Base-by-base conservation (phyloP, 2,888 invertebrate species). In the Acanthacorydalis orientalis region DNA sequence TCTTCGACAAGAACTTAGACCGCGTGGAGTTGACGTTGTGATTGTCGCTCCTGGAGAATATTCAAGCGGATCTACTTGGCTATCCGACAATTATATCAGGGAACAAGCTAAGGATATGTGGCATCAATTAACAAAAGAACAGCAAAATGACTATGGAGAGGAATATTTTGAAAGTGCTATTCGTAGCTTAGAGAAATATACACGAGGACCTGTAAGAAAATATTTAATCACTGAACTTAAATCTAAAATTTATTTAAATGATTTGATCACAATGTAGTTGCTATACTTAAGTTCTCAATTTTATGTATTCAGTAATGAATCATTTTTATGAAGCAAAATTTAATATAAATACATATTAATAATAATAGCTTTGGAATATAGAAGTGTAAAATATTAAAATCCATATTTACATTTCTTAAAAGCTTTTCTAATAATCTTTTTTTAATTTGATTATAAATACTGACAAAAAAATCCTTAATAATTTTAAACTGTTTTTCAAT, bases 1-100 rank as follows among this genome's bases (percentile, higher is more conserved):
- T 59, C 70, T 89, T 47, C 76, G 89, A 40, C 74, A 85, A 55
- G 88, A 89, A 64, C 77, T 87, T 64, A 77, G 80, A 55, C 73
- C 80, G 46, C 77, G 86, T 60, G 83, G 84, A 43, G 88, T 89
- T 10, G 83, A 87, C 60, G 86, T 89, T 12, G 80, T 85, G 44
- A 76, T 87, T 23, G 82, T 90, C 35, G 86, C 88, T 53, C 84
- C 88, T 38, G 88, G 89, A 39, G 87, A 88, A 64, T 85, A 82
- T 57, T 78, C 86, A 8, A 82, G 85, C 1, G 87, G 88, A 59
- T 83, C 77, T 55, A 77, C 79, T 1, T 85, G 85, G 85, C 65
- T 85, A 9, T 77, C 76, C 15, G 82, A 84, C 54, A 74, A 66
- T 31, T 39, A 44, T 31, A 31, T 48, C 14, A 33, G 63, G 10